Percentiles rank a stretch among this genome's conserved stretches.
These are phyloP conservation scores for Hippopotamyrus pictus DNA, from an alignment of 2,797 vertebrate genomes.

Conservation along the genomic window DNA sequence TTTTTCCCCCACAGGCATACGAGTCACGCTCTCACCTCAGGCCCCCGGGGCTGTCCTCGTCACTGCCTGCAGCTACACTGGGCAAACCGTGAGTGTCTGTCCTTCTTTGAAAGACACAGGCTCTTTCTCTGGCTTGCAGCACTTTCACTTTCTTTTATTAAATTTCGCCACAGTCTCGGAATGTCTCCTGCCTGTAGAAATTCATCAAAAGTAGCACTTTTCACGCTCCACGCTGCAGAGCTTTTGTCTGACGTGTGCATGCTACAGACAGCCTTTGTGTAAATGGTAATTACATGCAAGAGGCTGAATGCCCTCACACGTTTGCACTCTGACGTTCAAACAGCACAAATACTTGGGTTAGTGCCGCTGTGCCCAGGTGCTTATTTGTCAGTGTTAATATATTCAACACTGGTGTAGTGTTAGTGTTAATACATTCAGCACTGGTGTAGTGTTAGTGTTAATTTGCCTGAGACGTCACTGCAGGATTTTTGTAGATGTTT, in stretches of 20 bases:
- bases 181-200: conserved; percentile 41
- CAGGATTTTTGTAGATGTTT: neutral
- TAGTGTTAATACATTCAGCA: neutral
- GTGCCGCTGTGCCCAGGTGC: neutral
- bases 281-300: conserved; percentile 31
- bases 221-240: conserved; percentile 40
- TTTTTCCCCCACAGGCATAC: conserved; percentile 62
- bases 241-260: conserved; percentile 38
- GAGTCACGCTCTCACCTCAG: conserved; percentile 81
- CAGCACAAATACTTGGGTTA: neutral
- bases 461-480: neutral
- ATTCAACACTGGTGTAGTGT: neutral
- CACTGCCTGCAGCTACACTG: conserved; percentile 68
- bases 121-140: neutral
- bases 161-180: conserved; percentile 43
- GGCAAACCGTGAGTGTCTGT: conserved; percentile 77
- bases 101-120: neutral
- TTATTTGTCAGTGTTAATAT: neutral
- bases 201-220: conserved; percentile 45
- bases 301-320: neutral
- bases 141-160: conserved; percentile 42
- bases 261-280: conserved; percentile 34
- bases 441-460: neutral
- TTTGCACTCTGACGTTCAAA: neutral
- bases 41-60: conserved; percentile 64